Conservation (phyloP, 2,797 vertebrate species). For the Ctenosaura bakeri region DNA sequence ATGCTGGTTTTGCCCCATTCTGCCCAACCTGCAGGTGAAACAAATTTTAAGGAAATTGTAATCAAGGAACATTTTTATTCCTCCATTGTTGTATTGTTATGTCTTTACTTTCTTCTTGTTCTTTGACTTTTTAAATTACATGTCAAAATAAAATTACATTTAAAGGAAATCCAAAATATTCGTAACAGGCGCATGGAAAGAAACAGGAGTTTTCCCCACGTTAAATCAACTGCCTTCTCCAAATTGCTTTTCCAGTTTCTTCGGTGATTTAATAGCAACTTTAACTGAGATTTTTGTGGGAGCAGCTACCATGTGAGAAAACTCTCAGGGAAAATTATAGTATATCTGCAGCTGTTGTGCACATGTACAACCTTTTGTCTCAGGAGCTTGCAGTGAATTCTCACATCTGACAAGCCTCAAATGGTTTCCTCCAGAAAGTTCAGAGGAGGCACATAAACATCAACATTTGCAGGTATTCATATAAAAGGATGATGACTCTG, state of each 20-base stretch:
- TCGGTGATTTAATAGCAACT: background rate
- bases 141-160: background rate
- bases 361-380: background rate
- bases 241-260: background rate
- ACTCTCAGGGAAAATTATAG: background rate
- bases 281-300: background rate
- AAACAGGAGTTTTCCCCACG: too few relatives aligned
- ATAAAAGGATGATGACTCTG: background rate
- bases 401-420: background rate
- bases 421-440: background rate
- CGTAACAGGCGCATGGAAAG: background rate
- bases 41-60: background rate
- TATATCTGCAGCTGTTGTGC: background rate
- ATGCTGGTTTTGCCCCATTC: too few relatives aligned
- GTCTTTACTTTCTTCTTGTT: background rate
- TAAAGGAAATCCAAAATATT: background rate
- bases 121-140: background rate
- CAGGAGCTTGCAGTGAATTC: background rate
- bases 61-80: background rate
- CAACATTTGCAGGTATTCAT: background rate
- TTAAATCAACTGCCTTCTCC: too few relatives aligned
- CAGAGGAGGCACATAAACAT: too few relatives aligned
- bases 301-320: background rate
- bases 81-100: background rate
- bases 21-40: too few relatives aligned